phyloP scores from a whole-genome alignment of 2,113 vertebrate genomes.

The Equus quagga region DNA sequence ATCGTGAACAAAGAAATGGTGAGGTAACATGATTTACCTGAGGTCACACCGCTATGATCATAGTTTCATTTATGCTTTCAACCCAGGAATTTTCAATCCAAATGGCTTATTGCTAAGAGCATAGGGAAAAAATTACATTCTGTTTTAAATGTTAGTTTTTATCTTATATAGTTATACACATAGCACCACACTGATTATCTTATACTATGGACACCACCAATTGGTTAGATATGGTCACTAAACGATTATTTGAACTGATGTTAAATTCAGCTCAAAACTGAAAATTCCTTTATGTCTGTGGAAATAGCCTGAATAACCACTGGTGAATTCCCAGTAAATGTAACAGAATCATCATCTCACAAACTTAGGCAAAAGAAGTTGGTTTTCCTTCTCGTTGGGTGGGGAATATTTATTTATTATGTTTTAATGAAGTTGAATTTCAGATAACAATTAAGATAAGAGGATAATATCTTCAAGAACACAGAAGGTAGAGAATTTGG shows the following conservation, averaged over 20 bases:
- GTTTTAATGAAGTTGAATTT: slow-evolving; percentile 13
- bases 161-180: background rate
- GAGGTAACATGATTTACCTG: background rate
- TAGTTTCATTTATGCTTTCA: background rate
- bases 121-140: background rate
- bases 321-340: background rate
- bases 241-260: slow-evolving; percentile 23
- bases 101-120: background rate
- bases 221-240: background rate
- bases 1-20: background rate
- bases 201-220: background rate
- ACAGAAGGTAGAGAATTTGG: background rate
- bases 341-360: background rate
- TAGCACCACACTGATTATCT: background rate
- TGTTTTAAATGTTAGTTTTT: slow-evolving; percentile 40
- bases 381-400: background rate
- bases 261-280: background rate
- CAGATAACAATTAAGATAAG: background rate
- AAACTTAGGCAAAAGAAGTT: background rate
- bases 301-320: background rate
- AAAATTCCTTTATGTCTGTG: background rate
- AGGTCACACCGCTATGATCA: background rate
- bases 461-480: background rate
- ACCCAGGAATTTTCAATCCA: background rate
- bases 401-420: background rate